Percentiles rank a stretch among this genome's conserved stretches.
Evolutionary conservation across 2,888 invertebrate species (phyloP).

Genomic region (Linnaemya vulpina): DNA sequence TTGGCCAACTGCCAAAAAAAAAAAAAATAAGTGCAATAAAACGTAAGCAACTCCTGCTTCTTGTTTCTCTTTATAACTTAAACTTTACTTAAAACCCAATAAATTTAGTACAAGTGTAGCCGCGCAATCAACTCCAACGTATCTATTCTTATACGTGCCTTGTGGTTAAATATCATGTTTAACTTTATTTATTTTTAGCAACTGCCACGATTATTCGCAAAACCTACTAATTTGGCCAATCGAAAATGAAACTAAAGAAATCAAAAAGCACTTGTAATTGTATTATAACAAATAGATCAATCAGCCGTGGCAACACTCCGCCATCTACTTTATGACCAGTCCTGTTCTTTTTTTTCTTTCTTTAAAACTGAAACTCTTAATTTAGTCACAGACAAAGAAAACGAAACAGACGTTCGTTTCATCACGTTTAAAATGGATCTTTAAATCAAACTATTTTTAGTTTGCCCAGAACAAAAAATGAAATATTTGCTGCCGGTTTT

Average conservation of each 20-base stretch:
- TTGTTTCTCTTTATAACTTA: background rate
- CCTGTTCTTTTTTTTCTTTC: constrained; percentile 10
- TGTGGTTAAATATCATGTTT: constrained; percentile 5
- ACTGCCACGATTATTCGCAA: constrained; percentile 15
- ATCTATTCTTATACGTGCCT: constrained; percentile 18
- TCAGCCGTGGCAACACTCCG: constrained; percentile 42
- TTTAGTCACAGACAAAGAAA: constrained; percentile 23
- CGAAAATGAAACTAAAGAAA: background rate
- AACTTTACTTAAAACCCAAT: background rate
- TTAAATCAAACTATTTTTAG: constrained; percentile 38
- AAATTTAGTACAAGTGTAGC: background rate
- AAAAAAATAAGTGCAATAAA: background rate
- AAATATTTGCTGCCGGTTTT: background rate
- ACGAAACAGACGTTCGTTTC: background rate
- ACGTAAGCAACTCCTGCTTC: too few species aligned
- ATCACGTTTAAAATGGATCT: constrained; percentile 3
- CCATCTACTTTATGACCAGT: constrained; percentile 29
- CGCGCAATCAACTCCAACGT: background rate
- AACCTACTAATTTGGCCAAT: constrained; percentile 11
- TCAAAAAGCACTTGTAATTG: background rate
- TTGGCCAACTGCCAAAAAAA: background rate
- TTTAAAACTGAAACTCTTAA: constrained; percentile 13
- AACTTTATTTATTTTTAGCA: constrained; percentile 38
- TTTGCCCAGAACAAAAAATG: background rate
- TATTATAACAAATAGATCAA: constrained; percentile 29